Evolutionary conservation across 2,113 vertebrate genomes (phyloP), one percentile per base, ranked within the genome.

Genomic region (Bombycilla garrulus): DNA sequence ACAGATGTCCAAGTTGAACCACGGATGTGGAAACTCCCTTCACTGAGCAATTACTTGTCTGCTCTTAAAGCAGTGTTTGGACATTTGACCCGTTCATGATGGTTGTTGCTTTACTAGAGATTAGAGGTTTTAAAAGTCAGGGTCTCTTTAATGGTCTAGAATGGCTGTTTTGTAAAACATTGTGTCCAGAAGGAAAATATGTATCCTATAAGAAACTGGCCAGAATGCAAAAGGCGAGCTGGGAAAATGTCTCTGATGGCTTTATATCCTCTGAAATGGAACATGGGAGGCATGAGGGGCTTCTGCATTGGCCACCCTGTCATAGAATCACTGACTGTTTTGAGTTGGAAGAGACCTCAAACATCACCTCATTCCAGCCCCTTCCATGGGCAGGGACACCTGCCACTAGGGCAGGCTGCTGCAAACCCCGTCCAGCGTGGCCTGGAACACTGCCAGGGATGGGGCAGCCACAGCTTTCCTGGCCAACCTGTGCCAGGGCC

Each of bases 101-200:
- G 51, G 90, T 78, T 77, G 44, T 26, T 96, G 71, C 33, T 73
- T 90, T 80, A 70, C 50, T 62, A 83, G 81, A 88, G 47, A 69
- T 95, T 82, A 91, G 81, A 95, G 81, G 62, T 91, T 94, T 88
- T 35, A 21, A 40, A 94, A 66, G 42, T 66, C 33, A 70, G 45
- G 4, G 10, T 82, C 24, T 86, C 24, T 73, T 77, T 6, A 86
- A 67, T 16, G 10, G 56, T 78, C 23, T 88, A 35, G 64, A 64
- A 69, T 33, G 53, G 48, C 67, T 90, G 76, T 67, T 90, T 88
- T 66, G 85, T 86, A 40, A 86, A 92, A 57, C 5, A 6, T 9
- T 2, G 1, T 31, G 18, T 26, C 17, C 47, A 47, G 71, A 50
- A 47, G 18, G 61, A 60, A 78, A 93, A 69, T 40, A 24, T 2